Percentiles rank a stretch among this genome's conserved stretches.
phyloP scores from a whole-genome alignment of 1,140 invertebrate genomes.

The Camponotus pennsylvanicus region DNA sequence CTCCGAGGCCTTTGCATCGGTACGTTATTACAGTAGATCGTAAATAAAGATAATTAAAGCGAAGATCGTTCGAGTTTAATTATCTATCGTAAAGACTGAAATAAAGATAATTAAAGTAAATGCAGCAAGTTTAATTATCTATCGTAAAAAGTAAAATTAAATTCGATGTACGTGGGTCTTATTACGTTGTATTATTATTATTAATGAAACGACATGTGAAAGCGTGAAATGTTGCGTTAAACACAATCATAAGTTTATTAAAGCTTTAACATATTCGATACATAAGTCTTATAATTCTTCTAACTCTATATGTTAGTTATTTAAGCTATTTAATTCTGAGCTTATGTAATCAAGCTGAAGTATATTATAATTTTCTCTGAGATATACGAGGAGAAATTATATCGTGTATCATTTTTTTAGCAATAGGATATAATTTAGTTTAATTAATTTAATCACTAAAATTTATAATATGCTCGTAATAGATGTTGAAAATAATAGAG shows the following conservation, averaged over 20 bases:
- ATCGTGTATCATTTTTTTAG: too few species aligned
- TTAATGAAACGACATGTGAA: not conserved
- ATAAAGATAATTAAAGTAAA: not conserved
- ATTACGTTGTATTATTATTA: not conserved
- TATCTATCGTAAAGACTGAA: not conserved
- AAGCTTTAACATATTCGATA: not conserved
- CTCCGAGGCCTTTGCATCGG: not conserved
- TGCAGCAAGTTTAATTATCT: not conserved
- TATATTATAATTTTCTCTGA: too few species aligned
- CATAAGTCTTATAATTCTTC: not conserved
- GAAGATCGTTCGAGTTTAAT: slow-evolving; percentile 23
- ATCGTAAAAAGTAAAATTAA: not conserved
- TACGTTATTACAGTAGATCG: slow-evolving; percentile 11
- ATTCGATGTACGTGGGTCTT: not conserved
- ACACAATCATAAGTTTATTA: not conserved
- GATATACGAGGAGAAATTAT: too few species aligned
- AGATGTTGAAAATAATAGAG: not conserved
- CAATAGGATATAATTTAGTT: not conserved
- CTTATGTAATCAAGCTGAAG: not conserved
- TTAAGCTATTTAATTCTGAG: not conserved
- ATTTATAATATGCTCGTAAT: not conserved
- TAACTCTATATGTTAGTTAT: not conserved
- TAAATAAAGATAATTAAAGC: not conserved
- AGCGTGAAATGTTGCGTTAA: not conserved
- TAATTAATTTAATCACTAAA: not conserved